Conservation (phyloP, 2,797 vertebrate genomes). For the Notolepis coatsorum region DNA sequence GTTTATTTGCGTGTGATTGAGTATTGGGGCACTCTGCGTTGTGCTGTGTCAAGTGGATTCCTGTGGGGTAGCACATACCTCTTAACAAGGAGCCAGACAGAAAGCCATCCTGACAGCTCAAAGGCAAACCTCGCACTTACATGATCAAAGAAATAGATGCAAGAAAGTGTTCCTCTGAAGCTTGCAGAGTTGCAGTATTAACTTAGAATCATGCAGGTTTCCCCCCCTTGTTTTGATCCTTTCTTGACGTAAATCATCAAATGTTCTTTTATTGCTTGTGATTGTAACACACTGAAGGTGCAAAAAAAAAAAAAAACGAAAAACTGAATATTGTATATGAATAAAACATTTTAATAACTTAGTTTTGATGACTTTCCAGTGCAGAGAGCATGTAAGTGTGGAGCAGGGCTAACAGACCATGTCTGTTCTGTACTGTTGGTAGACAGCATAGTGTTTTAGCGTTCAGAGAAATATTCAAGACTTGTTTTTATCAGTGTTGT, state of each 20-base stretch:
- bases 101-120: not conserved
- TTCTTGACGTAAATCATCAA: slow-evolving; percentile 32
- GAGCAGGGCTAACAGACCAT: slow-evolving; percentile 53
- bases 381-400: slow-evolving; percentile 70
- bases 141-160: not conserved
- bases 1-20: slow-evolving; percentile 23
- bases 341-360: slow-evolving; percentile 37
- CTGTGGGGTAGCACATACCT: slow-evolving; percentile 3
- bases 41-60: slow-evolving; percentile 10
- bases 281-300: slow-evolving; percentile 72
- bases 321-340: slow-evolving; percentile 52
- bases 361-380: slow-evolving; percentile 46
- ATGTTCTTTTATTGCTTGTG: slow-evolving; percentile 57
- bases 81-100: not conserved
- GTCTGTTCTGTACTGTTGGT: slow-evolving; percentile 65
- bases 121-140: not conserved
- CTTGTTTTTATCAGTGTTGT: slow-evolving; percentile 24
- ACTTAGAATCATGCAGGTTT: slow-evolving; percentile 32
- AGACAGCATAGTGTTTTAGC: slow-evolving; percentile 55
- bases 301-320: slow-evolving; percentile 30
- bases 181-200: slow-evolving; percentile 23
- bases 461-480: slow-evolving; percentile 37
- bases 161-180: not conserved
- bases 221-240: slow-evolving; percentile 39
- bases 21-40: slow-evolving; percentile 20